Evolutionary conservation across 2,888 invertebrate genomes (phyloP), one percentile per base, ranked within the genome.

Genomic region (Drosophila merina): DNA sequence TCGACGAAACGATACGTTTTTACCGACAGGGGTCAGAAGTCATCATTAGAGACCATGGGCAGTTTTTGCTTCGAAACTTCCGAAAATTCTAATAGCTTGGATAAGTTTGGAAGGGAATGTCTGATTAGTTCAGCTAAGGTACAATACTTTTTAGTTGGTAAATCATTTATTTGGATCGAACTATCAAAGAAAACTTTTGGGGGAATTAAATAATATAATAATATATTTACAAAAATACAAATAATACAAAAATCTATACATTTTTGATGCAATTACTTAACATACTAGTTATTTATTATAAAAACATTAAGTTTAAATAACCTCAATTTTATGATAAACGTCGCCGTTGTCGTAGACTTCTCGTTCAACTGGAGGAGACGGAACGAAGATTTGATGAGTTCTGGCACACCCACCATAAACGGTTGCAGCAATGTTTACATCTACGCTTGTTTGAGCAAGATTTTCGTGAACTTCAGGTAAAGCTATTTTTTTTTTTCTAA

Each of bases 371-470:
- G 89, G 98, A 98, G 91, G 98, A 98, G 93, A 98, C 98, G 77
- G 97, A 97, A 92, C 94, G 95, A 86, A 96, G 97, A 75, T 98
- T 99, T 92, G 97, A 98, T 91, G 95, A 96, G 83, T 98, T 98
- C 92, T 99, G 98, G 98, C 94, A 95, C 60, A 95, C 96, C 87
- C 98, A 99, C 93, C 97, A 97, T 85, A 95, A 95, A 64, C 96
- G 97, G 88, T 93, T 99, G 89, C 95, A 96, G 87, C 97, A 98
- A 91, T 98, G 98, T 92, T 93, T 99, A 76, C 96, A 96, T 87
- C 94, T 99, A 89, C 93, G 98, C 85, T 95, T 96, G 86, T 99
- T 99, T 93, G 98, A 99, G 93, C 97, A 97, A 90, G 96, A 97
- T 90, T 99, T 99, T 91, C 95, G 97, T 89, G 96, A 98, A 91